phyloP scores from a whole-genome alignment of 2,888 invertebrate species.

The Pyralis farinalis region DNA sequence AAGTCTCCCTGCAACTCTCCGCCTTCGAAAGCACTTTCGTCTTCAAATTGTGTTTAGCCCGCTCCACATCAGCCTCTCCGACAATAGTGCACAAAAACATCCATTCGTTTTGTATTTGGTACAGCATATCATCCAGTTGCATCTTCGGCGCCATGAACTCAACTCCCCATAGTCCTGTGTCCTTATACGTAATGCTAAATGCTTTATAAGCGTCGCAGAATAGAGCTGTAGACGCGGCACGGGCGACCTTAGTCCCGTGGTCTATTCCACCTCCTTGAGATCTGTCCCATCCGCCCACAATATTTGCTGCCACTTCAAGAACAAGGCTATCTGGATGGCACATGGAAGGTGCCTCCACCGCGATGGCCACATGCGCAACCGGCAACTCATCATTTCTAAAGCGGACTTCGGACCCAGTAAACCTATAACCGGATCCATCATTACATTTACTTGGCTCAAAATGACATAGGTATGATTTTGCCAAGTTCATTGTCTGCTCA shows the following conservation, averaged over 20 bases:
- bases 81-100: conserved; percentile 51
- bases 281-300: conserved; percentile 62
- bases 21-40: conserved; percentile 38
- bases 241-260: conserved; percentile 44
- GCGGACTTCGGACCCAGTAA: conserved; percentile 32
- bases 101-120: conserved; percentile 54
- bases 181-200: conserved; percentile 62
- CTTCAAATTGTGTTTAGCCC: conserved; percentile 48
- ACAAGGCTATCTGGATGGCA: conserved; percentile 45
- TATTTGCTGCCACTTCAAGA: conserved; percentile 47
- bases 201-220: conserved; percentile 59
- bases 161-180: conserved; percentile 71
- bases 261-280: conserved; percentile 41
- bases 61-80: conserved; percentile 37
- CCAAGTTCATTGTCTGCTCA: conserved; percentile 79
- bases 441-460: conserved; percentile 4
- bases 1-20: conserved; percentile 40
- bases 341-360: conserved; percentile 62
- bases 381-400: conserved; percentile 62
- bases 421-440: conserved; percentile 32
- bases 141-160: conserved; percentile 52
- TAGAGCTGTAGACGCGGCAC: conserved; percentile 36
- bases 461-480: conserved; percentile 29
- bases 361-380: conserved; percentile 61
- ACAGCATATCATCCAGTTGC: conserved; percentile 53